Evolutionary conservation across 1,140 invertebrate genomes (phyloP).

Genomic region (Sinella curviseta): DNA sequence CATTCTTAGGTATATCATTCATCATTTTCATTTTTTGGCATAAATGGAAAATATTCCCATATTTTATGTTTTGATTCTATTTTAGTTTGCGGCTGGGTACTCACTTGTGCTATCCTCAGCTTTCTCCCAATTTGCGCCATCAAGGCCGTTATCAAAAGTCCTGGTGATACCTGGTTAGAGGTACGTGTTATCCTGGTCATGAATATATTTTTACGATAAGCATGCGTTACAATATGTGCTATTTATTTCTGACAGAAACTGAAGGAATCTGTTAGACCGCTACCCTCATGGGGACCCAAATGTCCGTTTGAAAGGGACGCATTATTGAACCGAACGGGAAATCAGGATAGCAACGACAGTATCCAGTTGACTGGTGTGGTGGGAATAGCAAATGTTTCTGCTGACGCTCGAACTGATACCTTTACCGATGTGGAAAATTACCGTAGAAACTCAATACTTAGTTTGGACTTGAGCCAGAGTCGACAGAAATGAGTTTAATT

Average conservation of each 20-base stretch:
- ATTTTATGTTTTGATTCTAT: not conserved
- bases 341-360: too few relatives aligned
- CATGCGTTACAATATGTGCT: not conserved
- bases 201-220: too few relatives aligned
- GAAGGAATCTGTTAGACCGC: not conserved
- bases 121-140: not conserved
- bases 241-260: not conserved
- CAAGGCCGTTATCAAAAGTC: not conserved
- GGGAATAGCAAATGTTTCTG: too few relatives aligned
- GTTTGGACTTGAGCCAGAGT: too few relatives aligned
- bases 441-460: too few relatives aligned
- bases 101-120: not conserved
- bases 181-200: not conserved
- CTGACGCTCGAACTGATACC: too few relatives aligned
- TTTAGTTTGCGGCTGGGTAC: slow-evolving; percentile 14
- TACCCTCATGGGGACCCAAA: slow-evolving; percentile 2
- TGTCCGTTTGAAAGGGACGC: not conserved
- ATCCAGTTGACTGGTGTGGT: too few relatives aligned
- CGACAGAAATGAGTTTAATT: too few relatives aligned
- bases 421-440: too few relatives aligned
- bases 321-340: not conserved
- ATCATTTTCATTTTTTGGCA: not conserved
- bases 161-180: not conserved
- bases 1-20: not conserved
- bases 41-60: not conserved